phyloP scores from a whole-genome alignment of 2,888 invertebrate species.

The Carcina quercana region DNA sequence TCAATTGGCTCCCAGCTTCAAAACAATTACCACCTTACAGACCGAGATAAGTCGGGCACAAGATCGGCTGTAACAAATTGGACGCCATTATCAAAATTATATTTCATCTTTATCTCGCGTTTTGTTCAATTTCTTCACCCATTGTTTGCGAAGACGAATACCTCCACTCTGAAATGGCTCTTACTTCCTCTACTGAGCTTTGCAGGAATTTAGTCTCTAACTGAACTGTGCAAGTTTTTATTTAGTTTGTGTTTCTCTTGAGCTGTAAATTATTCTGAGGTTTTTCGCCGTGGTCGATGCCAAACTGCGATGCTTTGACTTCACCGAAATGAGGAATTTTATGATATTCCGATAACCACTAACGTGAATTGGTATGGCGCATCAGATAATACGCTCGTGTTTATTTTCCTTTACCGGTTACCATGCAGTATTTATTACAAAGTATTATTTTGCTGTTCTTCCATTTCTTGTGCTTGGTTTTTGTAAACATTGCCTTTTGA shows the following conservation, averaged over 20 bases:
- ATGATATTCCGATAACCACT: slow-evolving; percentile 13
- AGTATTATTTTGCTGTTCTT: no score
- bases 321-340: slow-evolving; percentile 14
- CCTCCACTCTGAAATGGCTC: slow-evolving; percentile 14
- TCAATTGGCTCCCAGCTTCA: no score
- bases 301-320: slow-evolving; percentile 14
- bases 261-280: slow-evolving; percentile 4
- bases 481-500: no score
- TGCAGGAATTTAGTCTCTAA: neutral
- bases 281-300: slow-evolving; percentile 6
- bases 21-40: no score
- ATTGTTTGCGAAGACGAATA: slow-evolving; percentile 24
- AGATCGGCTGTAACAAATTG: slow-evolving; percentile 22
- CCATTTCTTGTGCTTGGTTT: neutral
- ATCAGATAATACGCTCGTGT: no score
- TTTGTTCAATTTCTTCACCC: slow-evolving; percentile 32
- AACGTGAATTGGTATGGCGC: neutral
- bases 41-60: slow-evolving; percentile 15
- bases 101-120: slow-evolving; percentile 42
- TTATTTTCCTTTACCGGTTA: no score
- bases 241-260: slow-evolving; percentile 12
- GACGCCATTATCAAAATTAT: slow-evolving; percentile 35
- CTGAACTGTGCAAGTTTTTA: slow-evolving; percentile 1
- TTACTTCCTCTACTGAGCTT: slow-evolving; percentile 7
- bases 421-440: no score